Conservation (phyloP, 2,888 invertebrate genomes). For the Diadromus collaris region DNA sequence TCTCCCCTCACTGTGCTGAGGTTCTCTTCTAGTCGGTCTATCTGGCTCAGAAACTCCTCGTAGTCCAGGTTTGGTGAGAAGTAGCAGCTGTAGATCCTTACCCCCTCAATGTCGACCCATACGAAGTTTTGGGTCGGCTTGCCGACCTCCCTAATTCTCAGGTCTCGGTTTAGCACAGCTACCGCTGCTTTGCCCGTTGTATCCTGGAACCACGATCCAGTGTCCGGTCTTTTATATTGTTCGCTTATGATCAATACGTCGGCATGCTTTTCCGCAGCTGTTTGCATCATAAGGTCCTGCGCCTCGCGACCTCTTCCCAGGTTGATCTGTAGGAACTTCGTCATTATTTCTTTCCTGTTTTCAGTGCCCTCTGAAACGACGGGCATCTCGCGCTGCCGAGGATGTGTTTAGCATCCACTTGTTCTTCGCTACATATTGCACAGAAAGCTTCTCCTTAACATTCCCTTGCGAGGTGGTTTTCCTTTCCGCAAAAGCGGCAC, state of each 20-base stretch:
- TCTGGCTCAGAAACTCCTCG: background rate
- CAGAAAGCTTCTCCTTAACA: constrained; percentile 51
- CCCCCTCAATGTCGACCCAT: constrained; percentile 19
- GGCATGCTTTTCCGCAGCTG: too few species aligned
- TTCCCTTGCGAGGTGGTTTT: constrained; percentile 47
- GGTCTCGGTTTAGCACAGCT: too few species aligned
- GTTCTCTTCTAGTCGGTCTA: constrained; percentile 15
- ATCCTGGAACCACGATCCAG: too few species aligned
- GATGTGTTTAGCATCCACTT: background rate
- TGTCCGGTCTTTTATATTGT: too few species aligned
- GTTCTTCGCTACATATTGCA: constrained; percentile 24
- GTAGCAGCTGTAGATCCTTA: constrained; percentile 43
- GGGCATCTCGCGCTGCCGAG: background rate
- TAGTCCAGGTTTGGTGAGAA: constrained; percentile 27
- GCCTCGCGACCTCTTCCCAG: too few species aligned
- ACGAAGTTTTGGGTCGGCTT: constrained; percentile 19
- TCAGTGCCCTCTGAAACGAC: background rate
- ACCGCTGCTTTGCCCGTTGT: too few species aligned
- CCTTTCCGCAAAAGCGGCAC: constrained; percentile 58
- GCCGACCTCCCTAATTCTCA: background rate
- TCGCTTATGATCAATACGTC: too few species aligned
- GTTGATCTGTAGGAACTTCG: constrained; percentile 61
- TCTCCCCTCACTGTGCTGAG: constrained; percentile 7
- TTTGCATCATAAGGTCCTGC: too few species aligned
- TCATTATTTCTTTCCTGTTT: constrained; percentile 21